These are phyloP conservation scores for Sebastolobus alascanus DNA, from an alignment of 2,797 vertebrate species.

Conservation along the genomic window DNA sequence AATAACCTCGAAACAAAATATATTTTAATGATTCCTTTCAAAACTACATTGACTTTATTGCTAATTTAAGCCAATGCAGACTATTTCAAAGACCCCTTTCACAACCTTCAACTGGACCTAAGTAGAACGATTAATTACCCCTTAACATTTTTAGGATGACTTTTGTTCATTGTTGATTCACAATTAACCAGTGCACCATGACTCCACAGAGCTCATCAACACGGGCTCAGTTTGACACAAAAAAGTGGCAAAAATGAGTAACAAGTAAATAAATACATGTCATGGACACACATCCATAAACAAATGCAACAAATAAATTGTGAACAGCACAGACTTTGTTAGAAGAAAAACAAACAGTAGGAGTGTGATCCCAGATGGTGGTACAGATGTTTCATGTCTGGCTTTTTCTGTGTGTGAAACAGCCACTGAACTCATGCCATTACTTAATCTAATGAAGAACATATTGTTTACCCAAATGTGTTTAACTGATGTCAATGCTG, in stretches of 20 bases:
- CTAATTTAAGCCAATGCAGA: conserved; percentile 16
- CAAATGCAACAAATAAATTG: conserved; percentile 53
- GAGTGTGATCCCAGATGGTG: conserved; percentile 48
- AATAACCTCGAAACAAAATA: conserved; percentile 9
- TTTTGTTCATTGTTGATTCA: conserved; percentile 45
- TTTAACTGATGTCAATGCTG: conserved; percentile 17
- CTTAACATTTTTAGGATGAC: conserved; percentile 12
- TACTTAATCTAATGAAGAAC: conserved; percentile 29
- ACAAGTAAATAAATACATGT: conserved; percentile 79
- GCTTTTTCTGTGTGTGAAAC: conserved; percentile 17
- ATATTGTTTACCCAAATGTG: conserved; percentile 26
- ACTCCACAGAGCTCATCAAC: conserved; percentile 58
- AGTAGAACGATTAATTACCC: not conserved
- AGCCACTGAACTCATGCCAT: conserved; percentile 18
- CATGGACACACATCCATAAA: conserved; percentile 61
- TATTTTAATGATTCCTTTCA: conserved; percentile 30
- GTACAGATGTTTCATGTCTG: conserved; percentile 40
- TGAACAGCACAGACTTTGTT: conserved; percentile 38
- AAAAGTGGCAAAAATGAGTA: conserved; percentile 48
- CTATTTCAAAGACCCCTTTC: conserved; percentile 9
- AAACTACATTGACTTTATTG: conserved; percentile 31
- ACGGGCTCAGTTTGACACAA: conserved; percentile 71
- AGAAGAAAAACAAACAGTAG: conserved; percentile 14
- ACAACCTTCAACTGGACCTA: conserved; percentile 3
- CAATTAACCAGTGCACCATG: conserved; percentile 51